phyloP scores from a whole-genome alignment of 2,888 invertebrate species.

The Trachelus tabidus region DNA sequence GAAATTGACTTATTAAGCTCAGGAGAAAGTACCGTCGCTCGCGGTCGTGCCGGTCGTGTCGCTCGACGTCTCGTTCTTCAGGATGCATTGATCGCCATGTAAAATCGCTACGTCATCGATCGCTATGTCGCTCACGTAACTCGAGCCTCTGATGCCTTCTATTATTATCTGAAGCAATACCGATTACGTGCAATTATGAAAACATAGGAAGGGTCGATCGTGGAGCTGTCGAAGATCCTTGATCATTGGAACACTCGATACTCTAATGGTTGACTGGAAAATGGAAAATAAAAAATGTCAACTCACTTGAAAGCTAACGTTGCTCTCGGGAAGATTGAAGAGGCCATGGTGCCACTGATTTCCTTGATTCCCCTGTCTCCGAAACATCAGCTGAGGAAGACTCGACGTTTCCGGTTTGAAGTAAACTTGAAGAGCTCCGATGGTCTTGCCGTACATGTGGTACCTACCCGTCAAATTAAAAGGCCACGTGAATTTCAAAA shows the following conservation, averaged over 20 bases:
- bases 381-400: conserved; percentile 71
- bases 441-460: conserved; percentile 80
- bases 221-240: too few relatives aligned
- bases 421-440: conserved; percentile 70
- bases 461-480: conserved; percentile 72
- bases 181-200: background rate
- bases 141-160: conserved; percentile 77
- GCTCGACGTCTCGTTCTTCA: conserved; percentile 13
- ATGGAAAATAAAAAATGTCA: too few relatives aligned
- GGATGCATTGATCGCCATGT: conserved; percentile 70
- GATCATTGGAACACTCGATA: too few relatives aligned
- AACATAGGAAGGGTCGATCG: too few relatives aligned
- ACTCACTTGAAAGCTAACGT: conserved; percentile 71
- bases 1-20: background rate
- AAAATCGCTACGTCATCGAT: conserved; percentile 82
- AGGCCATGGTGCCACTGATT: conserved; percentile 74
- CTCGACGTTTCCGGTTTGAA: conserved; percentile 66
- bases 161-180: conserved; percentile 75
- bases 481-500: background rate
- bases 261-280: too few relatives aligned
- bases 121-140: conserved; percentile 81
- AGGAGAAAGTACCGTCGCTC: background rate
- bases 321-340: conserved; percentile 64
- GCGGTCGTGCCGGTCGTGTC: background rate
- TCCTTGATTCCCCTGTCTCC: conserved; percentile 76